Evolutionary conservation across 2,797 vertebrate species (phyloP).

Genomic region (Leucoraja ocellata): DNA sequence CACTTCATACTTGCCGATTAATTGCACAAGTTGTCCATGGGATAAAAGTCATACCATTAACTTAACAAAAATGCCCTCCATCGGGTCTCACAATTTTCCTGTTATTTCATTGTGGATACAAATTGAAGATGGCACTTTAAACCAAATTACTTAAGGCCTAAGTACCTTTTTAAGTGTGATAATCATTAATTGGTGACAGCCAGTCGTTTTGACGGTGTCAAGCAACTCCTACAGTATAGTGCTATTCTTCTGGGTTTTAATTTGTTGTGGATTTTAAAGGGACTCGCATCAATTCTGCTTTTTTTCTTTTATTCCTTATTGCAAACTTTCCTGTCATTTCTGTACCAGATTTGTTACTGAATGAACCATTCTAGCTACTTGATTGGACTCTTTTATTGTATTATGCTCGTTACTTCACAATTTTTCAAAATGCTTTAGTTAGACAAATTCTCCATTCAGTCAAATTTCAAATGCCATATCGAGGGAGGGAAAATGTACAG

Average conservation of each 20-base stretch:
- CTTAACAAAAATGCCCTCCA: neutral
- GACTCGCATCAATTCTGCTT: neutral
- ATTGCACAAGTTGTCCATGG: neutral
- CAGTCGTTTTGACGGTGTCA: neutral
- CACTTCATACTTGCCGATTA: neutral
- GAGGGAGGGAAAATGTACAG: neutral
- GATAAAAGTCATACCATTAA: neutral
- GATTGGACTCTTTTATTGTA: neutral
- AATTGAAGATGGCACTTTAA: neutral
- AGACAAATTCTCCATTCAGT: neutral
- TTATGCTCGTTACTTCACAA: neutral
- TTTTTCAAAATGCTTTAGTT: neutral
- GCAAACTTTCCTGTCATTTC: neutral
- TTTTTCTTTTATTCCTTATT: neutral
- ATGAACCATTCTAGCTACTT: neutral
- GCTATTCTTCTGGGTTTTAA: neutral
- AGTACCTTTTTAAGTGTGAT: neutral
- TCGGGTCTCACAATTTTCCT: neutral
- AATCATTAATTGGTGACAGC: neutral
- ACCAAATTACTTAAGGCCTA: neutral
- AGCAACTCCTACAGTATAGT: neutral
- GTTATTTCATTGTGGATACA: neutral
- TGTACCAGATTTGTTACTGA: neutral
- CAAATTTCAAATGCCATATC: neutral
- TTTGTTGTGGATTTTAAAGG: neutral